These are phyloP conservation scores for Falco rusticolus DNA, from an alignment of 2,797 vertebrate species.

Conservation along the genomic window DNA sequence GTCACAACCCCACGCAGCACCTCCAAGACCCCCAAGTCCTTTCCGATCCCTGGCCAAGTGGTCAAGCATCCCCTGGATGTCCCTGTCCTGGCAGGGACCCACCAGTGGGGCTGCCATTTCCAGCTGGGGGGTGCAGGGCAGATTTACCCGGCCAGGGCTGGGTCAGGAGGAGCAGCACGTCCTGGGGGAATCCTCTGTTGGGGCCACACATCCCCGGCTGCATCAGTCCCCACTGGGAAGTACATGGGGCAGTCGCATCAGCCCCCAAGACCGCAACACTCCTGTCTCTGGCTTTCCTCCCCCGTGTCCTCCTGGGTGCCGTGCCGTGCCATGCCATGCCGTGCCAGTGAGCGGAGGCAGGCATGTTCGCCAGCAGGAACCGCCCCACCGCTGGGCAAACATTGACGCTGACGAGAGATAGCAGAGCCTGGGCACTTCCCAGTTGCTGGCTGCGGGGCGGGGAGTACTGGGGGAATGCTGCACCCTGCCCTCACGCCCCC, in stretches of 20 bases:
- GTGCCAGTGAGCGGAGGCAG: neutral
- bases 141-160: neutral
- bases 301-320: neutral
- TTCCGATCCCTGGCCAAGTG: neutral
- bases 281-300: neutral
- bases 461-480: neutral
- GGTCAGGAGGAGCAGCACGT: neutral
- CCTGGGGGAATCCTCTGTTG: neutral
- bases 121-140: fast-evolving
- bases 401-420: neutral
- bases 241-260: neutral
- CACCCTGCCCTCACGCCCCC: neutral
- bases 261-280: neutral
- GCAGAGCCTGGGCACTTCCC: neutral
- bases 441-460: fast-evolving
- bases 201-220: neutral
- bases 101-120: neutral
- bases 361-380: neutral
- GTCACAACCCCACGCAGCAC: neutral
- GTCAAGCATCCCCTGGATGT: neutral
- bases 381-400: neutral
- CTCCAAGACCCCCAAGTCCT: neutral
- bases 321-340: neutral
- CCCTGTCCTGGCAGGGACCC: fast-evolving
- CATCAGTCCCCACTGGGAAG: neutral